Conservation (phyloP, 2,797 vertebrate species). For the Trematomus bernacchii region DNA sequence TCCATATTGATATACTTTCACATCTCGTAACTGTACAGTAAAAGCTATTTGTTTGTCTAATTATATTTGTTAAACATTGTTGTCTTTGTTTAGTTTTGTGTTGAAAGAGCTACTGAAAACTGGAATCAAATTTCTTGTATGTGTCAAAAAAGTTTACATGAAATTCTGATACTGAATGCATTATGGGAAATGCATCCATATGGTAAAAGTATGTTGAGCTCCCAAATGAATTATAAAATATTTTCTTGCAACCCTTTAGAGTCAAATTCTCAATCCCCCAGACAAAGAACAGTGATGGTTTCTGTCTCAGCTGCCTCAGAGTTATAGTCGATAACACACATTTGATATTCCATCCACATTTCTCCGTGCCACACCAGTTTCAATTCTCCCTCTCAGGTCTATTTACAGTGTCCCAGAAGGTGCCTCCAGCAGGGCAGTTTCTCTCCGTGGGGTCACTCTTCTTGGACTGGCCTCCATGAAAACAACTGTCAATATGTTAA, state of each 20-base stretch:
- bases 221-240: neutral
- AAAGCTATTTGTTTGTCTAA: neutral
- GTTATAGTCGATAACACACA: conserved; percentile 65
- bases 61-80: neutral
- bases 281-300: conserved; percentile 49
- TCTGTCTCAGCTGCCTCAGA: conserved; percentile 49
- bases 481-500: conserved; percentile 87
- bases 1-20: neutral
- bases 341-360: conserved; percentile 83
- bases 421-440: conserved; percentile 81
- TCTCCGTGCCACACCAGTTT: conserved; percentile 77
- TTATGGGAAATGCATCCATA: neutral
- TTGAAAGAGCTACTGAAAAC: neutral
- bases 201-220: neutral
- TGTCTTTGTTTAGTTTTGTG: neutral
- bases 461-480: conserved; percentile 73
- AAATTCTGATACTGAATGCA: neutral
- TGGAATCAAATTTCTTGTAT: neutral
- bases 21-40: neutral
- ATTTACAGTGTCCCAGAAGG: conserved; percentile 83
- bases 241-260: conserved; percentile 2
- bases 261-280: conserved; percentile 16
- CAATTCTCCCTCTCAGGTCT: conserved; percentile 82
- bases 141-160: neutral
- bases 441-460: conserved; percentile 81